Conservation (phyloP, 2,113 vertebrate genomes). For the Podilymbus podiceps region DNA sequence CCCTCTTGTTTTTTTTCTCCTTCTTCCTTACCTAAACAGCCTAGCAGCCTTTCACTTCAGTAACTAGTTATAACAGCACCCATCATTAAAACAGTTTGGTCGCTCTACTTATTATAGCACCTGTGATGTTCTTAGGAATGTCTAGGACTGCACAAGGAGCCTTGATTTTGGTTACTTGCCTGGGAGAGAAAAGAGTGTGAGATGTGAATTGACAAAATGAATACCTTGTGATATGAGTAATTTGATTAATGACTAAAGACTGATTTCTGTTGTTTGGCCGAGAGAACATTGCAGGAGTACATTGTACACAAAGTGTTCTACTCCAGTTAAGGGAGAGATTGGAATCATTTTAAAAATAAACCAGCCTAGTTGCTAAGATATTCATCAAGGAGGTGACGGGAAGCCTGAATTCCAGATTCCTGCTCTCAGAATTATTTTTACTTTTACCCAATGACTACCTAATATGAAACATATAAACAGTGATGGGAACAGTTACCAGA, state of each 20-base stretch:
- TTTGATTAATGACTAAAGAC: background rate
- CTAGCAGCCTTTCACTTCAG: background rate
- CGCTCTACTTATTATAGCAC: background rate
- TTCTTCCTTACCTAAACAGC: background rate
- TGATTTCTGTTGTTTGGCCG: background rate
- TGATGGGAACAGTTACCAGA: background rate
- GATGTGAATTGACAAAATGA: background rate
- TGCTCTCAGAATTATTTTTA: constrained; percentile 16
- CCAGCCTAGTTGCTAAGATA: constrained; percentile 44
- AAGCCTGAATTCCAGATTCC: background rate
- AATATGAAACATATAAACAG: constrained; percentile 5
- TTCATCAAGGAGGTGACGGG: constrained; percentile 1
- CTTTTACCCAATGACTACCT: background rate
- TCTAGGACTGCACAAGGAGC: background rate
- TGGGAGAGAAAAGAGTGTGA: background rate
- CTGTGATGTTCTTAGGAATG: background rate
- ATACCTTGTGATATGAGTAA: background rate
- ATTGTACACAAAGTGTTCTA: background rate
- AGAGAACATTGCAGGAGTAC: background rate
- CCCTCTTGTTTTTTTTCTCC: background rate
- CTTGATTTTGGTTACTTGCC: background rate
- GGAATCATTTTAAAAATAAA: constrained; percentile 12
- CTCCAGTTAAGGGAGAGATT: background rate
- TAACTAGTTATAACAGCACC: background rate
- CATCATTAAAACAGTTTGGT: background rate